Evolutionary conservation across 2,797 vertebrate species (phyloP).

Genomic region (Onychomys leucogaster): DNA sequence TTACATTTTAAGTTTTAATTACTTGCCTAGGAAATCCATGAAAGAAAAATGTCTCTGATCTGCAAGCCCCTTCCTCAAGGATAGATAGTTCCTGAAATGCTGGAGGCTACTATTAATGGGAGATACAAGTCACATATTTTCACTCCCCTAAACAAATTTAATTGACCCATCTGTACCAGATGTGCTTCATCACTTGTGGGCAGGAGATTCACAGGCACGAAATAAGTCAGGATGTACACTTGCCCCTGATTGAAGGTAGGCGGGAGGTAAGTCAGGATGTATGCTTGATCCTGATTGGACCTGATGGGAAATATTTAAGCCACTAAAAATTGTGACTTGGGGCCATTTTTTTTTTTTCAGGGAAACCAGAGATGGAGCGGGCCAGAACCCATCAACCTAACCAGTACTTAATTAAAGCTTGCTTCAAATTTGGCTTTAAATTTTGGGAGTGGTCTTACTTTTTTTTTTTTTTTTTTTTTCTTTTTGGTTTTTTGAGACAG

Average conservation of each 20-base stretch:
- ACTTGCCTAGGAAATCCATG: background rate
- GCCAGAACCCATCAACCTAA: background rate
- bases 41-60: background rate
- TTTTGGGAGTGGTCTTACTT: background rate
- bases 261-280: background rate
- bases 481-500: too few relatives aligned
- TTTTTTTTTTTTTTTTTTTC: too few relatives aligned
- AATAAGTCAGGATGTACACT: background rate
- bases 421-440: background rate
- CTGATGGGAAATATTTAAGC: background rate
- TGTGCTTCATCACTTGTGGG: background rate
- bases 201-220: background rate
- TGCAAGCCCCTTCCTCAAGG: background rate
- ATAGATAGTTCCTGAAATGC: too few relatives aligned
- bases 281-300: background rate
- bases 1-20: background rate
- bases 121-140: background rate
- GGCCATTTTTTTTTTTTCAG: background rate
- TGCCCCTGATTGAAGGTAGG: background rate
- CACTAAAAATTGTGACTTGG: background rate
- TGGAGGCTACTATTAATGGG: too few relatives aligned
- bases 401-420: background rate
- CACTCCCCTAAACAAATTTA: background rate
- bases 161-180: background rate
- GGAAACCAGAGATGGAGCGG: background rate